phyloP scores from a whole-genome alignment of 2,888 invertebrate species.

The Harpagoxenus sublaevis region DNA sequence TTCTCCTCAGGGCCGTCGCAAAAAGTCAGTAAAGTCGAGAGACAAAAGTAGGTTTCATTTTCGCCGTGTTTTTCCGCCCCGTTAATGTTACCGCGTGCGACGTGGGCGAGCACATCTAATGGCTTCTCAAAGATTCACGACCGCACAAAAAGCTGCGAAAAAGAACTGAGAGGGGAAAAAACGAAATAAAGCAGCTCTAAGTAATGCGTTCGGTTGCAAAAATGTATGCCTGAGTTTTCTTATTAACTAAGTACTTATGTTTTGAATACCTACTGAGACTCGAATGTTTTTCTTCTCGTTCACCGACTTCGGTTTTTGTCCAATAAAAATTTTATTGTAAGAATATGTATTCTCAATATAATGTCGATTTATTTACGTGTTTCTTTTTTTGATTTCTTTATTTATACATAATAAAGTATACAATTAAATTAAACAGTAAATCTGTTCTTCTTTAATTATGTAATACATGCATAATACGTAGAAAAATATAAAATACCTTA shows the following conservation, averaged over 20 bases:
- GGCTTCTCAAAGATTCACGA: conserved; percentile 42
- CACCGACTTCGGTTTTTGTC: not conserved
- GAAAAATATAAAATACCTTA: conserved; percentile 36
- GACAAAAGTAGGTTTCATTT: conserved; percentile 55
- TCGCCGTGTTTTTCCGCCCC: conserved; percentile 41
- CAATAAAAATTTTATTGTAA: not conserved
- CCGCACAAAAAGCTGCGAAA: conserved; percentile 12
- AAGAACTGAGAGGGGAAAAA: not conserved
- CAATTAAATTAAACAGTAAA: conserved; percentile 22
- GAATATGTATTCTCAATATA: not conserved
- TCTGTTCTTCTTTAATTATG: not conserved
- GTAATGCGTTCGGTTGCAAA: not conserved
- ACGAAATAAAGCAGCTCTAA: not conserved
- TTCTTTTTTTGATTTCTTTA: conserved; percentile 8
- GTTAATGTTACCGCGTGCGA: conserved; percentile 29
- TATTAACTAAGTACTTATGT: not conserved
- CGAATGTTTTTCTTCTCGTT: not conserved
- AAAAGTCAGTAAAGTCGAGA: conserved; percentile 51
- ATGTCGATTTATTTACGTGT: not conserved
- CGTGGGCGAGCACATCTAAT: conserved; percentile 35
- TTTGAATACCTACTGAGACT: not conserved
- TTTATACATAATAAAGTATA: conserved; percentile 29
- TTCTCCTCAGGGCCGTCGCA: conserved; percentile 8
- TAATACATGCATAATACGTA: conserved; percentile 1
- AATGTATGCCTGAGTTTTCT: not conserved